Evolutionary conservation across 2,888 invertebrate genomes (phyloP), one percentile per base, ranked within the genome.

Genomic region (Stenotaenia linearis): DNA sequence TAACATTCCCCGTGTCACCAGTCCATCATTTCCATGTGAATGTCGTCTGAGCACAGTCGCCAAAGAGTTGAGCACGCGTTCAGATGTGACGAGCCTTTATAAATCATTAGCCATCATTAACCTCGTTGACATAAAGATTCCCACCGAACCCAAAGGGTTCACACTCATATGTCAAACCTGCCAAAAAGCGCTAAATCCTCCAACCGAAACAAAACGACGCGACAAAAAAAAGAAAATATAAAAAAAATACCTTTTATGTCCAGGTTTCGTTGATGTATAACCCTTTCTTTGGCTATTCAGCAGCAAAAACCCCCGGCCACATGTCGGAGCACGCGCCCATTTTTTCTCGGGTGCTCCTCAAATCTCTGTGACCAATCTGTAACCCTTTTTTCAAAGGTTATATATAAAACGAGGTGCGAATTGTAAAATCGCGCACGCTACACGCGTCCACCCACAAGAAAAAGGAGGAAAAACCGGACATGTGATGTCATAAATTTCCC

Each of bases 1-100:
- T 69, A 69, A 69, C 69, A 69, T 69, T 69, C 69, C 18, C 50
- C 18, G 50, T 50, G 69, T 69, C 69, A 69, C 69, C 28, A 28
- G 69, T 69, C 69, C 28, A 28, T 69, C 69, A 69, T 69, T 69
- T 69, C 69, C 69, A 69, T 69, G 69, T 28, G 69, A 69, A 69
- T 69, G n/a, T 69, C 69, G 69, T 23, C 25, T 69, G 69, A 69
- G 69, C 28, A 21, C 18, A 1, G 50, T 50, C 50, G 50, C 50
- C 50, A 69, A 69, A 69, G 69, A 69, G 69, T 69, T 69, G 28
- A 28, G 69, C 69, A 69, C 69, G 69, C 69, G 69, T 50, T 50
- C 50, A 50, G 50, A 50, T 50, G 50, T 50, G 50, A 50, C 69
- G 69, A 69, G 69, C 69, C 69, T 69, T 25, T 69, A 69, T 69